These are phyloP conservation scores for Caenorhabditis japonica DNA, from an alignment of 2,888 invertebrate genomes.

Conservation along the genomic window DNA sequence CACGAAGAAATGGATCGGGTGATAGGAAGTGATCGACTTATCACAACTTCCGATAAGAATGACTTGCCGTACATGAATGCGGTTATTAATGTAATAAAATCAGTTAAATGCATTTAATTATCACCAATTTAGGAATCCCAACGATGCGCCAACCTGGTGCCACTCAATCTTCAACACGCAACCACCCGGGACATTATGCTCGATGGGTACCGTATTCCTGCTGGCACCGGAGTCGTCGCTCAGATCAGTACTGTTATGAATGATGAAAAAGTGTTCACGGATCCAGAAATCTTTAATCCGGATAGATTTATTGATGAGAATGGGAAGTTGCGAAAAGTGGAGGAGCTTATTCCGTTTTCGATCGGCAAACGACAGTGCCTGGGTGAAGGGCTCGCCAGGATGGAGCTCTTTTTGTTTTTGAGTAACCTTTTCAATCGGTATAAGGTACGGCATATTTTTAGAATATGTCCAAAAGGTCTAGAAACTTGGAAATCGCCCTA, in stretches of 20 bases:
- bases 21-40: slow-evolving; percentile 50
- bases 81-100: slow-evolving; percentile 53
- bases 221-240: slow-evolving; percentile 48
- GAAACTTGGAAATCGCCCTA: too few relatives aligned
- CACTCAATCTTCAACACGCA: slow-evolving; percentile 46
- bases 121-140: slow-evolving; percentile 50
- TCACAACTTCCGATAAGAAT: slow-evolving; percentile 59
- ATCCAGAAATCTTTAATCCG: slow-evolving; percentile 64
- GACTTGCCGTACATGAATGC: slow-evolving; percentile 54
- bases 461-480: too few relatives aligned
- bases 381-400: slow-evolving; percentile 18
- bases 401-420: slow-evolving; percentile 45
- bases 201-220: slow-evolving; percentile 35
- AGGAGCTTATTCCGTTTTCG: too few relatives aligned
- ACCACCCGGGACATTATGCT: slow-evolving; percentile 36
- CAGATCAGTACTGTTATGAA: slow-evolving; percentile 54
- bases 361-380: too few relatives aligned
- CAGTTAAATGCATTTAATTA: too few relatives aligned
- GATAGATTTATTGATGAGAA: slow-evolving; percentile 64
- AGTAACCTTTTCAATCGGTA: slow-evolving; percentile 46
- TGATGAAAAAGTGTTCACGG: slow-evolving; percentile 59
- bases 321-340: slow-evolving; percentile 58
- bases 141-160: slow-evolving; percentile 53
- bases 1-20: slow-evolving; percentile 57
- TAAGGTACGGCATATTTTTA: slow-evolving; percentile 18